Base-by-base conservation (phyloP, 1,140 invertebrate species). In the Planococcus citri region DNA sequence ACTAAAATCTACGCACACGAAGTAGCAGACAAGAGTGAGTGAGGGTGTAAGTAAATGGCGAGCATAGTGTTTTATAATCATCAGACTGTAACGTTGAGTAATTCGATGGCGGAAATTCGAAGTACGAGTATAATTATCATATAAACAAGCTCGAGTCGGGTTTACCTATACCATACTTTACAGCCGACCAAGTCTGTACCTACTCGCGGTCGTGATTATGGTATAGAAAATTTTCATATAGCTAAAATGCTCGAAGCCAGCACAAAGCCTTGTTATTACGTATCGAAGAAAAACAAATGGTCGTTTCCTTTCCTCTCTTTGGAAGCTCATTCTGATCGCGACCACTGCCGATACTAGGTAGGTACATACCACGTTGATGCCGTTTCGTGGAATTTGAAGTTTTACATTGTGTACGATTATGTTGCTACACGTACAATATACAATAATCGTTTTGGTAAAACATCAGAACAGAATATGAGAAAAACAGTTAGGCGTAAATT, bases 41-140 rank as follows among this genome's bases (percentile, higher is more conserved):
- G n/a, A n/a, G n/a, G n/a, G 88, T 1, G 88, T 86, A 24, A 91
- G 76, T 0, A 83, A 82, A 83, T 86, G 74, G 41, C 29, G 71
- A 71, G n/a, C n/a, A n/a, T n/a, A n/a, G n/a, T n/a, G n/a, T n/a
- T n/a, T n/a, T n/a, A 37, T 51, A 51, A 51, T 20, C 41, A 51
- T 9, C 41, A n/a, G 17, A 51, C 6, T 51, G 41, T 51, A 51
- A 51, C 41, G 41, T 3, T 51, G 41, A n/a, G 41, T 51, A 20
- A 51, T 51, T 51, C 41, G n/a, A 51, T 20, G 41, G 41, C 41
- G 41, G 41, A 51, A 51, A 51, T 51, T 51, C 41, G n/a, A 51
- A 51, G n/a, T n/a, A n/a, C n/a, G n/a, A 51, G 3, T 20, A 17
- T 51, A 51, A 51, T 51, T 51, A 51, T 51, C 33, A 37, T 37